Base-by-base conservation (phyloP, 2,797 vertebrate genomes). In the Rhynchonycteris naso region DNA sequence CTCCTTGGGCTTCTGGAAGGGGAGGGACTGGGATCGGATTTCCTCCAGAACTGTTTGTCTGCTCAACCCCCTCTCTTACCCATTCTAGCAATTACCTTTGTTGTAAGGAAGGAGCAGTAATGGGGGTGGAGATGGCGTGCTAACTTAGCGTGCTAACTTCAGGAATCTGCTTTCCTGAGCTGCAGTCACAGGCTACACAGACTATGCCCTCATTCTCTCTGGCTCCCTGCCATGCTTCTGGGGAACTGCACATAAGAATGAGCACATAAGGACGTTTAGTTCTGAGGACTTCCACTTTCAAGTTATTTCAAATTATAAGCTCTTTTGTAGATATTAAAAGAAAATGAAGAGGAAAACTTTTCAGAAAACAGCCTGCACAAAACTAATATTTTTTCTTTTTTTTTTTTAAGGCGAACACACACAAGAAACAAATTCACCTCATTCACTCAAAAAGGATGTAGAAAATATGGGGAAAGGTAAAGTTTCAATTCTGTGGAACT, bases 391-490 rank as follows among this genome's bases (percentile, higher is more conserved):
- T 93, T 68, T 84, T 72, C 13, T 87, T 93, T 95, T 95, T 91
- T 96, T 97, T 96, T 94, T 94, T 96, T 43, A 98, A 99, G 99
- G 99, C 65, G 99, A 99, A 96, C 99, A 99, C 95, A 98, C 97
- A 18, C 99, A 99, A 98, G 99, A 99, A 96, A 97, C 98, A 58
- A 98, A 98, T 93, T 98, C 99, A 94, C 99, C 99, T 68, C 99
- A 99, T 74, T 98, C 99, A 3, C 98, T 99, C 74, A 99, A 99
- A 98, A 99, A 99, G 97, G 99, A 99, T 78, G 99, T 99, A 0
- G 99, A 99, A 97, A 99, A 99, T 97, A 99, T 99, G 99, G 99
- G 99, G 93, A 99, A 99, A 99, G 99, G 99, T 99, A 99, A 98
- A 98, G 87, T 96, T 97, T 93, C 94, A 79, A 90, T 54, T 10